Evolutionary conservation across 2,113 vertebrate genomes (phyloP).

Genomic region (Vidua chalybeata): DNA sequence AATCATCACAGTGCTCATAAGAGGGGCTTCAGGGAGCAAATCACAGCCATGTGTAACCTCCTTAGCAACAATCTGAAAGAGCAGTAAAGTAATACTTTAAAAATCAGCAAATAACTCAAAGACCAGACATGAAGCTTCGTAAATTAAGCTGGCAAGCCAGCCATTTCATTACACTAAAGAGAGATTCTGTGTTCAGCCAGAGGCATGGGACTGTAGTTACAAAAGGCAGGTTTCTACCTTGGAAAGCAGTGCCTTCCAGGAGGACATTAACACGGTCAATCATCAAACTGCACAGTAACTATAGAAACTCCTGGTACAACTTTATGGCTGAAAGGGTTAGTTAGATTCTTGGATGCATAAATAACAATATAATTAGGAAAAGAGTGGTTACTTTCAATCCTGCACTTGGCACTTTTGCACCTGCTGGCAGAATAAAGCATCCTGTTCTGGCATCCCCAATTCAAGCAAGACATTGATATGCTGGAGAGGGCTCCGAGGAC

Average conservation of each 20-base stretch:
- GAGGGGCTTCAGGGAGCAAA: not conserved
- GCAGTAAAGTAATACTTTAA: not conserved
- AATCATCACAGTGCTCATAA: not conserved
- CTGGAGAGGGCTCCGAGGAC: not conserved
- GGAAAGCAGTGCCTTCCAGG: not conserved
- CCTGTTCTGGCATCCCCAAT: not conserved
- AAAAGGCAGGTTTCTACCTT: not conserved
- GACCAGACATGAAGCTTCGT: not conserved
- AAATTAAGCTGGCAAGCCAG: not conserved
- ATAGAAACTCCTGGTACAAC: not conserved
- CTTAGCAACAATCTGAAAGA: not conserved
- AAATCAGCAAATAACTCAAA: not conserved
- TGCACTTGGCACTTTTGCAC: slow-evolving; percentile 1
- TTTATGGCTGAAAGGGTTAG: not conserved
- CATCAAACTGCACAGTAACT: not conserved
- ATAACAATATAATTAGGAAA: not conserved
- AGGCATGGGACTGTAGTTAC: not conserved
- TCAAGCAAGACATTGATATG: not conserved
- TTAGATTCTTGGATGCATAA: not conserved
- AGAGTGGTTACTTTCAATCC: not conserved
- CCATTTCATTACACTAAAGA: not conserved
- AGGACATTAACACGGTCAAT: not conserved
- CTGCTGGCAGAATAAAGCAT: slow-evolving; percentile 3
- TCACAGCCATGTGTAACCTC: not conserved
- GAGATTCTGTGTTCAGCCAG: not conserved